Percentiles rank a stretch among this genome's conserved stretches.
These are phyloP conservation scores for Eufriesea mexicana DNA, from an alignment of 1,140 invertebrate genomes.

Conservation along the genomic window DNA sequence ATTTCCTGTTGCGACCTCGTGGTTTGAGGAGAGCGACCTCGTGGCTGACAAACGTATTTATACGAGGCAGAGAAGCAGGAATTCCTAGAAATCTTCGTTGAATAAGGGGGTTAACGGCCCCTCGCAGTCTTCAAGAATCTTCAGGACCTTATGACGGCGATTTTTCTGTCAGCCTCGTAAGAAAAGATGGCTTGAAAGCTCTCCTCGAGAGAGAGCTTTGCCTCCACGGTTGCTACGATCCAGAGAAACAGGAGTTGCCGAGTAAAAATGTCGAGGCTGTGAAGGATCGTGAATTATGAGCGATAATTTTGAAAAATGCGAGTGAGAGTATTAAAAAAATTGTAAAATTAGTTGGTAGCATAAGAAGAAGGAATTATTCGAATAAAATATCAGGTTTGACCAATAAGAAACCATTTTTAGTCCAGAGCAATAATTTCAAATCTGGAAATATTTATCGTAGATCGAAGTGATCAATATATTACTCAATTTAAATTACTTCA, in stretches of 20 bases:
- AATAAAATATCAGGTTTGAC: no score
- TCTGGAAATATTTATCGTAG: no score
- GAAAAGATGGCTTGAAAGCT: not conserved
- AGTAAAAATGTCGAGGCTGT: not conserved
- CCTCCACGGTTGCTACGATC: not conserved
- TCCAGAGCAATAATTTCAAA: no score
- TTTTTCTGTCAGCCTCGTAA: slow-evolving; percentile 4
- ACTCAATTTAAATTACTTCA: no score
- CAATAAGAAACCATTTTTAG: no score
- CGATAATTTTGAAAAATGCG: not conserved
- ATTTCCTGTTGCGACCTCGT: not conserved
- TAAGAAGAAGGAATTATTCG: no score
- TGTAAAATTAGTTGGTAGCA: no score
- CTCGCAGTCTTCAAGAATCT: not conserved
- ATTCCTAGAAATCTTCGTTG: not conserved
- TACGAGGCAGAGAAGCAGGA: not conserved
- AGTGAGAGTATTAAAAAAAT: not conserved
- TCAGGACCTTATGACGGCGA: not conserved
- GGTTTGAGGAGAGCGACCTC: not conserved
- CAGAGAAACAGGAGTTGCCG: not conserved
- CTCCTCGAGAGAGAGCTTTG: not conserved
- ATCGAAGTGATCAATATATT: no score
- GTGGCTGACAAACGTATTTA: not conserved
- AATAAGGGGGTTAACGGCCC: slow-evolving; percentile 29
- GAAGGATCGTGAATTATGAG: not conserved